Evolutionary conservation across 2,113 vertebrate species (phyloP).

Genomic region (Caretta caretta): DNA sequence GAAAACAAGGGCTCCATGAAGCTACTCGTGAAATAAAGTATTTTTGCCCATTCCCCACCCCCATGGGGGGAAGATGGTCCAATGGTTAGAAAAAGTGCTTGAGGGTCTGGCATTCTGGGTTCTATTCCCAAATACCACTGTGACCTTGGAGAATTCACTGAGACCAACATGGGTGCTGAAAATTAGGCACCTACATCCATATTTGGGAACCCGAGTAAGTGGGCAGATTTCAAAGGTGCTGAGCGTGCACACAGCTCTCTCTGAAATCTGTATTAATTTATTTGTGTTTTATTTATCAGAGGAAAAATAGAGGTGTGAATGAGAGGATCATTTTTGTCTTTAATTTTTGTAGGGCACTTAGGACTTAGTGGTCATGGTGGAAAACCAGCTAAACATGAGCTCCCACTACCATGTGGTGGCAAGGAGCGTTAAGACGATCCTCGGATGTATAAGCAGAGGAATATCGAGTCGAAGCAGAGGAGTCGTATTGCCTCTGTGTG

Average conservation of each 20-base stretch:
- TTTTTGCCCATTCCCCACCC: not conserved
- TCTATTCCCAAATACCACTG: not conserved
- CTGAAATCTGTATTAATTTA: not conserved
- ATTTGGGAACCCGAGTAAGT: not conserved
- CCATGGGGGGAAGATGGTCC: not conserved
- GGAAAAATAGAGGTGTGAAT: not conserved
- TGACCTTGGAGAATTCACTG: not conserved
- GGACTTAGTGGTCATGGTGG: not conserved
- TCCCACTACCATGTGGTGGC: not conserved
- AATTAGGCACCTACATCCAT: not conserved
- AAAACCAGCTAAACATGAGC: not conserved
- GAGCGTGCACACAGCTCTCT: not conserved
- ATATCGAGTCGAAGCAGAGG: not conserved
- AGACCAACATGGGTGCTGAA: not conserved
- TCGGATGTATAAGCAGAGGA: not conserved
- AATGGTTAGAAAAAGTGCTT: not conserved
- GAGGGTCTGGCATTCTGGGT: not conserved
- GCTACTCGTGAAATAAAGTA: not conserved
- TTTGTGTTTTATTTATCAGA: not conserved
- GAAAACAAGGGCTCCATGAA: not conserved
- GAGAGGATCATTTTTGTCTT: not conserved
- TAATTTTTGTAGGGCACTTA: not conserved
- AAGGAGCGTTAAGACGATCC: not conserved
- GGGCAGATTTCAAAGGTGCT: not conserved
- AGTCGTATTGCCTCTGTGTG: not conserved